These are phyloP conservation scores for Pheosia gnoma DNA, from an alignment of 2,888 invertebrate genomes.

Conservation along the genomic window DNA sequence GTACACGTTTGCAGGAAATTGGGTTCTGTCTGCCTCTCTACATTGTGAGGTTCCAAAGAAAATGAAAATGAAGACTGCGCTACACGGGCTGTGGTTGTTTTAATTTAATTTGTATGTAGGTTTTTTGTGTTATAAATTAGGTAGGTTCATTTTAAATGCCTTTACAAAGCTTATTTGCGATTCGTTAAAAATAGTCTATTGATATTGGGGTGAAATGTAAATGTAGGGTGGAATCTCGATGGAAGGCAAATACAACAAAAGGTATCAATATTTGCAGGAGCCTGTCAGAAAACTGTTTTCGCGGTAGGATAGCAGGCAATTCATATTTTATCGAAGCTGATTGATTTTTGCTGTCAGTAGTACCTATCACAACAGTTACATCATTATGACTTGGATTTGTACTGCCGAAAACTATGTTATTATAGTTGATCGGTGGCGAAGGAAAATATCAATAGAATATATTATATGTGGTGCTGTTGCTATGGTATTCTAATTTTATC, in stretches of 20 bases:
- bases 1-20: conserved; percentile 8
- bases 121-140: not conserved
- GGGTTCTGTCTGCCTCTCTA: not conserved
- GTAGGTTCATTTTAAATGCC: no score
- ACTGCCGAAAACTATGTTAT: no score
- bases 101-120: not conserved
- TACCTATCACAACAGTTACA: not conserved
- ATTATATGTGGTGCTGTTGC: not conserved
- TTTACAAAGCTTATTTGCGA: no score
- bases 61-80: not conserved
- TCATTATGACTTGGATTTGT: no score
- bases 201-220: not conserved
- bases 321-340: not conserved
- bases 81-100: conserved; percentile 1
- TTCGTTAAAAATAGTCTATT: no score
- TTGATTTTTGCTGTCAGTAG: not conserved
- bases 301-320: not conserved
- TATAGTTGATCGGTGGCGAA: no score
- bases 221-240: not conserved
- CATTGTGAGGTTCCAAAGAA: not conserved
- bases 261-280: not conserved
- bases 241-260: not conserved
- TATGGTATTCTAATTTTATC: conserved; percentile 1
- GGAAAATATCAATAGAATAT: no score
- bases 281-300: not conserved